Conservation (phyloP, 2,113 vertebrate genomes). For the Psophia crepitans region DNA sequence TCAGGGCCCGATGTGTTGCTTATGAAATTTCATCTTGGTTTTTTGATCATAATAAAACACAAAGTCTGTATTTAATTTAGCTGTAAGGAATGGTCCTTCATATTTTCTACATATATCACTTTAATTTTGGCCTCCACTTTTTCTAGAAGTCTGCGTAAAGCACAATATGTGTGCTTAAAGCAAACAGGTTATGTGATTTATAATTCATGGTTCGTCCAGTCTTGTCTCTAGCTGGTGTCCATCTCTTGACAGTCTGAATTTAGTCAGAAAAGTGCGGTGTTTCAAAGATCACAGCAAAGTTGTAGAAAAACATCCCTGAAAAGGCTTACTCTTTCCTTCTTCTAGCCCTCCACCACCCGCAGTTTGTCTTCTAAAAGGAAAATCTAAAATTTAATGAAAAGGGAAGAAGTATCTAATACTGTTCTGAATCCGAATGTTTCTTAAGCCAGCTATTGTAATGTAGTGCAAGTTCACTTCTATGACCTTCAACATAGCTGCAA, state of each 20-base stretch:
- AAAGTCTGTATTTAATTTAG: not conserved
- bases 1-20: not conserved
- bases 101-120: not conserved
- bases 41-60: not conserved
- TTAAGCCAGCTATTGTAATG: not conserved
- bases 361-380: constrained; percentile 34
- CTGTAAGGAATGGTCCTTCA: not conserved
- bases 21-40: not conserved
- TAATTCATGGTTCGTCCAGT: constrained; percentile 25
- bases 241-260: constrained; percentile 47
- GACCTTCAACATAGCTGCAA: not conserved
- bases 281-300: constrained; percentile 20
- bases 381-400: constrained; percentile 25
- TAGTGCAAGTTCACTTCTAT: not conserved
- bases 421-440: not conserved
- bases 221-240: constrained; percentile 50
- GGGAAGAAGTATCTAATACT: not conserved
- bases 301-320: constrained; percentile 49
- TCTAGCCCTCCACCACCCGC: not conserved
- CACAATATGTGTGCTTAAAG: constrained; percentile 8
- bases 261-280: constrained; percentile 49
- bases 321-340: not conserved
- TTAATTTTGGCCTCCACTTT: not conserved
- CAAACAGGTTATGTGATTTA: not conserved
- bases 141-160: constrained; percentile 4